Evolutionary conservation across 1,140 invertebrate species (phyloP), one percentile per base, ranked within the genome.

Genomic region (Lucilia cuprina): DNA sequence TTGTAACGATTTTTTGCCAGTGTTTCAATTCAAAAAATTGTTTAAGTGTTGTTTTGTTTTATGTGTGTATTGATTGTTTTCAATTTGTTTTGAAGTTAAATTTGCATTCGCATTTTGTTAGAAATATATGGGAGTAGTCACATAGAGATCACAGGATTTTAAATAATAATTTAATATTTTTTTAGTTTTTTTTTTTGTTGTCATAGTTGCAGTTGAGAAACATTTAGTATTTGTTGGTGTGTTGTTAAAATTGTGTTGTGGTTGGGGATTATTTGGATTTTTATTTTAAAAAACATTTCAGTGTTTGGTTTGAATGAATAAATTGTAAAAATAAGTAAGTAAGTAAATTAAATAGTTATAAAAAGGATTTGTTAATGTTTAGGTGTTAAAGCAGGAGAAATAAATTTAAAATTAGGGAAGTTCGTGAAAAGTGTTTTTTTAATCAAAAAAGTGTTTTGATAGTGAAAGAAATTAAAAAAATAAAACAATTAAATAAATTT

Each of bases 131-230:
- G 12, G 21, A 21, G 8, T 21, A 55, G 12, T 70, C 60, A 7
- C 55, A 60, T 70, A 70, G 21, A 25, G 19, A 21, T 70, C 65
- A 70, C 65, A 70, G 21, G 65, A 70, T 70, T 70, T 70, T 70
- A 60, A 60, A 60, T 60, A 60, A 60, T 60, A n/a, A 12, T 70
- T 70, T 70, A 9, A 70, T 19, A 21, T 70, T 70, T 30, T 60
- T 60, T 21, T 70, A 21, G 60, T 70, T 70, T 30, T 65, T 65
- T 65, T 65, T 65, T 70, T 70, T 80, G 77, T 50, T 12, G 77
- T 50, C 19, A 80, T 80, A 80, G 77, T 80, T 80, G 77, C 77
- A 80, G 77, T 80, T 80, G 77, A 80, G 77, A 80, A 80, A 80
- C 75, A 78, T 78, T 80, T 49, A 49, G 14, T 80, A 25, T 50